Evolutionary conservation across 2,888 invertebrate genomes (phyloP), one percentile per base, ranked within the genome.

Genomic region (Acanthosoma haemorrhoidale): DNA sequence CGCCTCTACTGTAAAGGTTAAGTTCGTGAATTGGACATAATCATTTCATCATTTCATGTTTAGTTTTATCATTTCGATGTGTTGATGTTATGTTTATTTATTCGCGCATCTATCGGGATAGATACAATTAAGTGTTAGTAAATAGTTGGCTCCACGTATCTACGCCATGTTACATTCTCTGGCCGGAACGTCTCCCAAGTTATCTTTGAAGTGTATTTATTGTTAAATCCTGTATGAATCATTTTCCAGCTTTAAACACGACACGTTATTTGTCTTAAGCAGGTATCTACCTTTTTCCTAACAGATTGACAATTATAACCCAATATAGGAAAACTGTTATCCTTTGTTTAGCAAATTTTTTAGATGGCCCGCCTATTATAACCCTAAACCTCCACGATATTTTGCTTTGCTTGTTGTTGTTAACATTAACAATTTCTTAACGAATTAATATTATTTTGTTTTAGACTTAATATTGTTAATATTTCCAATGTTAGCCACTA

Each of bases 1-100:
- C 51, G 51, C 25, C 29, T 41, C 16, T 16, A 15, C n/a, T 32
- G 67, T 67, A 51, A 67, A 67, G 67, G 67, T 67, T 67, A 67
- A 67, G 43, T 51, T 31, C 16, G 16, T 51, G n/a, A 25, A 51
- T 13, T 51, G 25, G 43, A 0, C 29, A 3, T 51, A n/a, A 6
- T 25, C 21, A 13, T 51, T 51, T 51, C 0, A 25, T 11, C n/a
- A 6, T 29, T 51, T 51, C 0, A 51, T 25, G 51, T 25, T 51
- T 51, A 4, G 0, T 6, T 51, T 29, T 13, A 9, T 13, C 2
- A 29, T 25, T 51, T 9, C n/a, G 3, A 21, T 51, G 13, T 25
- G 8, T 11, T 18, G 25, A 3, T n/a, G 13, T 51, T 25, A n/a
- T 25, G 13, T 51, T 51, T 51, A 13, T 21, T 51, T 51, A 1